phyloP scores from a whole-genome alignment of 2,797 vertebrate species.

The Geotrypetes seraphini region DNA sequence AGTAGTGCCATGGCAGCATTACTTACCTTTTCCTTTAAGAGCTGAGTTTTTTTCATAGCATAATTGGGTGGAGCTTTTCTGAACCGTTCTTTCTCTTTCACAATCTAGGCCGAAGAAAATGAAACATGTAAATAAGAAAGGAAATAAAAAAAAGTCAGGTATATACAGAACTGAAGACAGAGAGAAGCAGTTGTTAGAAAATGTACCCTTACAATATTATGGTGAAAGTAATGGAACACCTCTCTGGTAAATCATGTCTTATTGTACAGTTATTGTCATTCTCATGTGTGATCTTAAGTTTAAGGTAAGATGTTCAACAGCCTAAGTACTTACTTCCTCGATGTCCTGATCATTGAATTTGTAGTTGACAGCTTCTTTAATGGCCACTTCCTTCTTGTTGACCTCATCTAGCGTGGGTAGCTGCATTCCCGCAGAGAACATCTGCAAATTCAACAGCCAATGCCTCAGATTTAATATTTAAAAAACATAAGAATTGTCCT shows the following conservation, averaged over 20 bases:
- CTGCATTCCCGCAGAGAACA: conserved; percentile 92
- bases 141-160: too few species aligned
- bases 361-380: conserved; percentile 96
- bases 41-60: conserved; percentile 98
- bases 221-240: too few species aligned
- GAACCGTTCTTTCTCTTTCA: conserved; percentile 96
- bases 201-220: too few species aligned
- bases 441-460: conserved; percentile 63
- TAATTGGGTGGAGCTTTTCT: conserved; percentile 95
- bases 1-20: neutral
- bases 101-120: conserved; percentile 66
- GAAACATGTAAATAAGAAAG: too few species aligned
- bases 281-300: too few species aligned
- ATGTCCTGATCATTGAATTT: conserved; percentile 98
- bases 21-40: conserved; percentile 93
- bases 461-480: too few species aligned
- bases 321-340: conserved; percentile 86
- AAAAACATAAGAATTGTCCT: too few species aligned
- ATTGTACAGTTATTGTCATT: too few species aligned
- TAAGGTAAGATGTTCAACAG: too few species aligned
- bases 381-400: conserved; percentile 91
- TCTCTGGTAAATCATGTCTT: too few species aligned
- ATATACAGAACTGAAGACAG: too few species aligned
- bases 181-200: too few species aligned
- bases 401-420: conserved; percentile 93